Percentiles rank a stretch among this genome's conserved stretches.
These are phyloP conservation scores for Bubo blakistoni DNA, from an alignment of 2,113 vertebrate species.

Conservation along the genomic window DNA sequence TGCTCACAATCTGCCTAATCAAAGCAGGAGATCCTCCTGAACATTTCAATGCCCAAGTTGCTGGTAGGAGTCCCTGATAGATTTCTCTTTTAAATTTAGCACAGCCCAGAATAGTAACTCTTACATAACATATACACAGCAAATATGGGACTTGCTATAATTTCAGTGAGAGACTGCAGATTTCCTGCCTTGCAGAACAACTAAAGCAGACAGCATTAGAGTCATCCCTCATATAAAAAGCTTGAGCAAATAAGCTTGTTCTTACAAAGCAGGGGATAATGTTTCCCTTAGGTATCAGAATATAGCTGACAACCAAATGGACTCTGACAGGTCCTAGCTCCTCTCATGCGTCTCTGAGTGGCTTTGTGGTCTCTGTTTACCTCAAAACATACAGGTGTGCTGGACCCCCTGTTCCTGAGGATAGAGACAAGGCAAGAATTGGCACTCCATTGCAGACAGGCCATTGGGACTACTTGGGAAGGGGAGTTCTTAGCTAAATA, in stretches of 20 bases:
- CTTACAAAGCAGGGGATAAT: background rate
- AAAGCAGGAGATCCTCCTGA: constrained; percentile 37
- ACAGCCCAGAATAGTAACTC: constrained; percentile 36
- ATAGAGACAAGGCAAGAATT: background rate
- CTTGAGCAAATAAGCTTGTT: constrained; percentile 1
- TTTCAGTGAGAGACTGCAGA: constrained; percentile 31
- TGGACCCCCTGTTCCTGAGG: background rate
- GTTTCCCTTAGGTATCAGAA: background rate
- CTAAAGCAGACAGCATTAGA: background rate
- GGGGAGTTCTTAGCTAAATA: background rate
- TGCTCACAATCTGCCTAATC: constrained; percentile 37
- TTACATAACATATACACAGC: constrained; percentile 55
- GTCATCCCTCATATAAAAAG: background rate
- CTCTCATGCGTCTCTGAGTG: background rate
- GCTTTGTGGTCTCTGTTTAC: background rate
- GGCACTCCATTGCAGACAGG: background rate
- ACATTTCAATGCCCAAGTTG: constrained; percentile 16
- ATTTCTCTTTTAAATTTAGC: constrained; percentile 51
- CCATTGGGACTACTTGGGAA: background rate
- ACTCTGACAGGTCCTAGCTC: background rate
- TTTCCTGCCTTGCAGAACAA: constrained; percentile 1
- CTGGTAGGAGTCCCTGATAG: constrained; percentile 31
- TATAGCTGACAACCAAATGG: background rate
- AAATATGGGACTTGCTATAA: constrained; percentile 14
- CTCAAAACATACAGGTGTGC: background rate